Conservation (phyloP, 2,888 invertebrate genomes). For the Andricus quercusramuli region DNA sequence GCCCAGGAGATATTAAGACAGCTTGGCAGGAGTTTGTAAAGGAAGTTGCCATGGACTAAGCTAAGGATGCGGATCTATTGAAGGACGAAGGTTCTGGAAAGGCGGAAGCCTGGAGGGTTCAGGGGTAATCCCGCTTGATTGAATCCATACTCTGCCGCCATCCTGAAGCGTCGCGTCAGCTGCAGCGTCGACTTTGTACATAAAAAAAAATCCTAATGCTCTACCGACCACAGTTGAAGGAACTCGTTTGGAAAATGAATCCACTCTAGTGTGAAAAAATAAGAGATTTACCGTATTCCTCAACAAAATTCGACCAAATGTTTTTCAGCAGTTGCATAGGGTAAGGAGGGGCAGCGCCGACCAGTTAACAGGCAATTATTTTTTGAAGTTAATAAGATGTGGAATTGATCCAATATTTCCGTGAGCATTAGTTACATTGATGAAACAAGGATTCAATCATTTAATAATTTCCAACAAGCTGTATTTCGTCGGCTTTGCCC, state of each 20-base stretch:
- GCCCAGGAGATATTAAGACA: conserved; percentile 21
- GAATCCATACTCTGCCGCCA: conserved; percentile 23
- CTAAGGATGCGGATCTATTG: conserved; percentile 11
- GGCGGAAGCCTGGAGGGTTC: neutral
- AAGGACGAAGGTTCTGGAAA: conserved; percentile 6
- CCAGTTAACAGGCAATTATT: no score
- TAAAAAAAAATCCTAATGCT: neutral
- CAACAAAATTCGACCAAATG: no score
- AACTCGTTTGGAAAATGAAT: neutral
- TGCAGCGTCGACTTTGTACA: conserved; percentile 15
- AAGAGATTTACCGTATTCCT: no score
- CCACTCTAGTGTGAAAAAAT: neutral
- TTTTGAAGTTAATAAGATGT: no score
- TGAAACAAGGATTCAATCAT: no score
- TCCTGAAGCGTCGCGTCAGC: conserved; percentile 26
- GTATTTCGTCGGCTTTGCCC: no score
- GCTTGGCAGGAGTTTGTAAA: conserved; percentile 26
- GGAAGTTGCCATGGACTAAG: conserved; percentile 28
- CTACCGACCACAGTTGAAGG: neutral
- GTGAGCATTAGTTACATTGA: no score
- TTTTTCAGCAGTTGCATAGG: no score
- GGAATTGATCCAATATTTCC: no score
- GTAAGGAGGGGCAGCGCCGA: no score
- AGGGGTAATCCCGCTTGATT: conserved; percentile 33
- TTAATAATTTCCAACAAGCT: no score